Base-by-base conservation (phyloP, 2,888 invertebrate species). In the Rhaphigaster nebulosa region DNA sequence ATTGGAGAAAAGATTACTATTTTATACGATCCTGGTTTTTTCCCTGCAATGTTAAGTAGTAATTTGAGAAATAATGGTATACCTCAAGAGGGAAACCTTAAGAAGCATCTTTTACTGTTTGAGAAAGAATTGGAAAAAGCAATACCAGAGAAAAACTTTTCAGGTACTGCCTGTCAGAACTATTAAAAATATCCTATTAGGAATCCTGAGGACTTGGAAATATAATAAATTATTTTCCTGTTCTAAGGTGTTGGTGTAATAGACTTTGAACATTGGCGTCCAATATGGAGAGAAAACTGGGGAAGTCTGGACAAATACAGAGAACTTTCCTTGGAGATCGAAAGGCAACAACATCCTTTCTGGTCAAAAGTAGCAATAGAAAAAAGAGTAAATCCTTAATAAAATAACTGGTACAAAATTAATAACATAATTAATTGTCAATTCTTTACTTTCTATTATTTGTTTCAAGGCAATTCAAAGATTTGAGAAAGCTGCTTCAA, bases 231-330 rank as follows among this genome's bases (percentile, higher is more conserved):
- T 76, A 38, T 90, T 90, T 20, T 60, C 34, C n/a, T 91, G 88
- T 87, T 93, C 95, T 95, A 94, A 95, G 97, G 97, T 20, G 91
- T 97, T 0, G 97, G 95, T 0, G 95, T 97, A n/a, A 96, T 98
- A 92, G 97, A 97, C 94, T 97, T 97, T 94, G 98, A 97, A 94
- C 96, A 96, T 3, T 98, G 97, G 97, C 94, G 97, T 87, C 97
- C 97, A 13, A 94, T 96, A 12, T 97, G 96, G 93, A 94, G 96
- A 0, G 97, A 97, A 94, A 97, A 97, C 94, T 96, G 96, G 94
- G 96, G 96, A 0, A 94, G 94, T 0, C 94, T 97, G 34, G 93
- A 94, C 1, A 95, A 95, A 0, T 97, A 97, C 93, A 96, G 96
- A 92, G 95, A 95, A 41, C 93, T 95, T 18, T 97, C 97, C 0